Evolutionary conservation across 2,888 invertebrate genomes (phyloP).

Genomic region (Agonopterix alstromeriana): DNA sequence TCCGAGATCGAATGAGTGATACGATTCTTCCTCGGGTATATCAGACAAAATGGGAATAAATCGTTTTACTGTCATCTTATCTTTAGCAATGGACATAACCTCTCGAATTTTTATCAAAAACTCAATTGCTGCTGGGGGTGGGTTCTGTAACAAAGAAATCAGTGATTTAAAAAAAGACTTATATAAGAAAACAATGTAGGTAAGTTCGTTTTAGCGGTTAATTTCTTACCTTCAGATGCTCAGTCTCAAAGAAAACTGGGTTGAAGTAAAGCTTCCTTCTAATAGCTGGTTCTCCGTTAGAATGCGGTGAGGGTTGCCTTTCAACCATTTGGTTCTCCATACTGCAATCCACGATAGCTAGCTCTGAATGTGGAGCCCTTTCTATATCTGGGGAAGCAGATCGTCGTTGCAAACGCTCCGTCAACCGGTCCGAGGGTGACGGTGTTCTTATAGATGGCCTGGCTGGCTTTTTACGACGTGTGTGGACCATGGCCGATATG

Average conservation of each 20-base stretch:
- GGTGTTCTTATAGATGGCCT: constrained; percentile 42
- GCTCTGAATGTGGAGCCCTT: constrained; percentile 65
- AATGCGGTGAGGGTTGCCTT: constrained; percentile 41
- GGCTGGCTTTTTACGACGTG: constrained; percentile 51
- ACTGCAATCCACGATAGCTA: constrained; percentile 64
- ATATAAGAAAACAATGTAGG: not conserved
- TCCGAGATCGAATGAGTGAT: constrained; percentile 64
- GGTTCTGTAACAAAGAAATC: constrained; percentile 79
- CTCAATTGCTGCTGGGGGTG: constrained; percentile 93
- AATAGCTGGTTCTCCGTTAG: constrained; percentile 57
- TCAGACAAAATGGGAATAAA: constrained; percentile 86
- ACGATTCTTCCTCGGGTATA: constrained; percentile 86
- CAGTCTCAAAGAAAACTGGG: constrained; percentile 93
- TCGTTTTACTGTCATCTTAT: constrained; percentile 88
- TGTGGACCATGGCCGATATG: constrained; percentile 64
- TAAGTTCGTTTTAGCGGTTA: not conserved
- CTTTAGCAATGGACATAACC: constrained; percentile 91
- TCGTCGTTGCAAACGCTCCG: constrained; percentile 50
- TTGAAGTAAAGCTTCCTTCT: constrained; percentile 91
- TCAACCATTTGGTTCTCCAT: constrained; percentile 37
- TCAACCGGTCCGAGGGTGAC: constrained; percentile 40
- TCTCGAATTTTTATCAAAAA: constrained; percentile 92
- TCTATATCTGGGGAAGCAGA: constrained; percentile 64
- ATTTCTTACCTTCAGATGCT: constrained; percentile 82
- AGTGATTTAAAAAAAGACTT: not conserved